Evolutionary conservation across 2,888 invertebrate genomes (phyloP).

Genomic region (Himalopsyche anomala): DNA sequence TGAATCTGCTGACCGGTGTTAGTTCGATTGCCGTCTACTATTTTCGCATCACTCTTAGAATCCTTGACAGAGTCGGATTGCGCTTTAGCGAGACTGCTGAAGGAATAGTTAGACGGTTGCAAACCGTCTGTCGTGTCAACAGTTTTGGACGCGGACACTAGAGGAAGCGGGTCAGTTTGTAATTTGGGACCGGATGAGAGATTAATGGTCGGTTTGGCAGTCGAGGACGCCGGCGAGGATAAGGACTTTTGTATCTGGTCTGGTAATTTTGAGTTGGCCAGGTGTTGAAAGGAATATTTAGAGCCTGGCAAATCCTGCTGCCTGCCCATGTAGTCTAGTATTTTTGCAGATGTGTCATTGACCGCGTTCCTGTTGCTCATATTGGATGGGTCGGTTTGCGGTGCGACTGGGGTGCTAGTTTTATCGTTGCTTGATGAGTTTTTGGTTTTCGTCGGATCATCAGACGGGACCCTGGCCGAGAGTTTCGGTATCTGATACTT

Average conservation of each 20-base stretch:
- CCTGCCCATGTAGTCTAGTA: conserved; percentile 73
- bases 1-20: conserved; percentile 42
- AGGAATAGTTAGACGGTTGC: conserved; percentile 69
- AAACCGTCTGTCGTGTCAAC: conserved; percentile 68
- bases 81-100: conserved; percentile 70
- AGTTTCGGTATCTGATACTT: conserved; percentile 93
- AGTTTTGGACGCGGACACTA: conserved; percentile 58
- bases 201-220: conserved; percentile 73
- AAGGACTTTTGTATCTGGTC: conserved; percentile 74
- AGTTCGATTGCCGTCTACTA: conserved; percentile 72
- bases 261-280: conserved; percentile 69
- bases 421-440: conserved; percentile 75
- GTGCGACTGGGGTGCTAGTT: conserved; percentile 69
- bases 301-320: conserved; percentile 71
- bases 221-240: conserved; percentile 68
- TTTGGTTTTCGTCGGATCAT: conserved; percentile 69
- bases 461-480: conserved; percentile 75
- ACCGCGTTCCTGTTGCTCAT: conserved; percentile 48
- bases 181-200: conserved; percentile 74
- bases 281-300: conserved; percentile 75
- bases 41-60: conserved; percentile 71
- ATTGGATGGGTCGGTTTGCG: conserved; percentile 58
- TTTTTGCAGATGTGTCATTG: conserved; percentile 67
- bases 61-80: conserved; percentile 61
- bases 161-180: conserved; percentile 58